A percentile compares a stretch with the other conserved stretches of the same genome.
Conservation (phyloP, 2,888 invertebrate genomes). For the Tipula unca region DNA sequence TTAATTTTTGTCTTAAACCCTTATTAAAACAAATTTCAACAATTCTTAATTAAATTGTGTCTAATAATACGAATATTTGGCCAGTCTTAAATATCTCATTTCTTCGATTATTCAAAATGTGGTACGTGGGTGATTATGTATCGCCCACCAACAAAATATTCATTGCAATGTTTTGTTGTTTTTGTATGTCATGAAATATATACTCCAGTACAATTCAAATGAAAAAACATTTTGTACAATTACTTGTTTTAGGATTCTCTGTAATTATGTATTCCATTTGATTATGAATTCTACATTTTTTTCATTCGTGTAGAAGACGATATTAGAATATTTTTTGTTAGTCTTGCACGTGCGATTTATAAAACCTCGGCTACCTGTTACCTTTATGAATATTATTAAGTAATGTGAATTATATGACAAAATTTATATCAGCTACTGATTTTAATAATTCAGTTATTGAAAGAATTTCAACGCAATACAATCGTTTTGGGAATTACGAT, state of each 20-base stretch:
- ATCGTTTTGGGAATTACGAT: no score
- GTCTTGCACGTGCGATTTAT: not conserved
- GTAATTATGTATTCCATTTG: not conserved
- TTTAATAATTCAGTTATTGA: no score
- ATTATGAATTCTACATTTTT: not conserved
- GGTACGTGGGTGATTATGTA: not conserved
- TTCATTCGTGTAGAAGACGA: not conserved
- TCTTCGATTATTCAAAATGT: not conserved
- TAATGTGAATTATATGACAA: not conserved
- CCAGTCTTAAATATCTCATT: not conserved
- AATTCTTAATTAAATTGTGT: no score
- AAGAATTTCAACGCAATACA: no score
- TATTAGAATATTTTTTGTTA: not conserved
- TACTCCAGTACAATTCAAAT: not conserved
- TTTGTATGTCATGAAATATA: not conserved
- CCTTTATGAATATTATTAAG: not conserved
- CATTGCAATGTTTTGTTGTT: not conserved
- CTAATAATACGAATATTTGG: not conserved
- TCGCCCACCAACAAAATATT: not conserved
- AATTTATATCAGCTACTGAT: no score
- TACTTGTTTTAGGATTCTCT: not conserved
- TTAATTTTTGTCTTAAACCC: no score
- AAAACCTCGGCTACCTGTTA: not conserved
- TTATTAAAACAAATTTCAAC: no score
- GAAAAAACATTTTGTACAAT: no score